Conservation (phyloP, 2,797 vertebrate species). For the Mus caroli region DNA sequence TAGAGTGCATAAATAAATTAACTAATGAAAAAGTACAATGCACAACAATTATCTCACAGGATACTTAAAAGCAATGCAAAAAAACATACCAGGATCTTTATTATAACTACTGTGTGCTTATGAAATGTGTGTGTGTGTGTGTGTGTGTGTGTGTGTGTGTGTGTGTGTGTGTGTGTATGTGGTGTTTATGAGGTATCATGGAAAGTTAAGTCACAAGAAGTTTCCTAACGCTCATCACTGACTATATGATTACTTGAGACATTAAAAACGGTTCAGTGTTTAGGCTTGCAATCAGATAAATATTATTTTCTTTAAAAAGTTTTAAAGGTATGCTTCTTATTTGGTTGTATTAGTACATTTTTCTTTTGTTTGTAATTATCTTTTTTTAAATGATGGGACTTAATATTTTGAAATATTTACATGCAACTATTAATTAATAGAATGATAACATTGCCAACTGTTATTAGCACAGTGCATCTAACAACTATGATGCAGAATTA, state of each 20-base stretch:
- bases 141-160: background rate
- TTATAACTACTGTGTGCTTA: background rate
- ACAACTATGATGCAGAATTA: background rate
- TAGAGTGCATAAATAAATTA: background rate
- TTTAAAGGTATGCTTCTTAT: background rate
- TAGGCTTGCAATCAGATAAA: background rate
- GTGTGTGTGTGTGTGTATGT: background rate
- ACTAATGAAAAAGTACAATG: background rate
- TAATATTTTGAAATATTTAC: constrained; percentile 3
- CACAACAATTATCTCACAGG: background rate
- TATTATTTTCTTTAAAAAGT: background rate
- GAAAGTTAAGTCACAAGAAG: background rate
- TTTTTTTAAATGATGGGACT: background rate
- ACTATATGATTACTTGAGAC: background rate
- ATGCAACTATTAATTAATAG: background rate
- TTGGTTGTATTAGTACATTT: background rate
- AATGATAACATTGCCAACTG: background rate
- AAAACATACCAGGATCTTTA: background rate
- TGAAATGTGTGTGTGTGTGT: background rate
- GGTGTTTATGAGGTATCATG: background rate
- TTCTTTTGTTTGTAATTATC: background rate
- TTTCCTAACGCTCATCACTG: background rate
- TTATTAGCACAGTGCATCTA: background rate
- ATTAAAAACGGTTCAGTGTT: background rate
- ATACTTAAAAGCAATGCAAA: background rate